Percentiles rank a stretch among this genome's conserved stretches.
phyloP scores from a whole-genome alignment of 2,797 vertebrate genomes.

The Enteromius paludinosus region DNA sequence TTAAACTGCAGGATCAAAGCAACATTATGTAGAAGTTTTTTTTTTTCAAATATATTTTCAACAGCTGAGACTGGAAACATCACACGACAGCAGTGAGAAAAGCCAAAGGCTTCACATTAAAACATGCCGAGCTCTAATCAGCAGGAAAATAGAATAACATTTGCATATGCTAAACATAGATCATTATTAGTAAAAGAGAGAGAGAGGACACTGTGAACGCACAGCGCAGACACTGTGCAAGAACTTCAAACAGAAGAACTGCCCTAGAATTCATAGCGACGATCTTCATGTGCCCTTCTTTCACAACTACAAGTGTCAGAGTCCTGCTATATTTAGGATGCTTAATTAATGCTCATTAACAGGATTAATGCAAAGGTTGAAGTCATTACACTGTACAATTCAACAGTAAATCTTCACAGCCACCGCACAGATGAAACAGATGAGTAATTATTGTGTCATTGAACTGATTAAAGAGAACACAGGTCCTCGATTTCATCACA shows the following conservation, averaged over 20 bases:
- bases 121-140: conserved; percentile 18
- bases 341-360: conserved; percentile 35
- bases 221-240: background rate
- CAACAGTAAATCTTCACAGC: conserved; percentile 27
- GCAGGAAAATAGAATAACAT: conserved; percentile 12
- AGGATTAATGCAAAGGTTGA: conserved; percentile 41
- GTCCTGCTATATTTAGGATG: conserved; percentile 25
- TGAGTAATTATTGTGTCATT: conserved; percentile 34
- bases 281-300: conserved; percentile 16
- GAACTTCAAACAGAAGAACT: conserved; percentile 16
- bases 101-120: conserved; percentile 6
- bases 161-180: conserved; percentile 31
- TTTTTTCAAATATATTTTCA: background rate
- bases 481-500: conserved; percentile 36
- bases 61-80: conserved; percentile 9
- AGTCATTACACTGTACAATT: conserved; percentile 33
- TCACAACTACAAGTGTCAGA: conserved; percentile 17
- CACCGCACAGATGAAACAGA: conserved; percentile 2
- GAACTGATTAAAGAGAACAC: conserved; percentile 43
- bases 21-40: conserved; percentile 16
- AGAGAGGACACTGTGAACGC: conserved; percentile 4
- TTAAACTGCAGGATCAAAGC: conserved; percentile 29
- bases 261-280: conserved; percentile 1
- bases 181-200: conserved; percentile 14
- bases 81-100: background rate